Evolutionary conservation across 30 jellyfish, hydroid and myxozoan genomes (phyloP).

Genomic region (Hydractinia echinata): DNA sequence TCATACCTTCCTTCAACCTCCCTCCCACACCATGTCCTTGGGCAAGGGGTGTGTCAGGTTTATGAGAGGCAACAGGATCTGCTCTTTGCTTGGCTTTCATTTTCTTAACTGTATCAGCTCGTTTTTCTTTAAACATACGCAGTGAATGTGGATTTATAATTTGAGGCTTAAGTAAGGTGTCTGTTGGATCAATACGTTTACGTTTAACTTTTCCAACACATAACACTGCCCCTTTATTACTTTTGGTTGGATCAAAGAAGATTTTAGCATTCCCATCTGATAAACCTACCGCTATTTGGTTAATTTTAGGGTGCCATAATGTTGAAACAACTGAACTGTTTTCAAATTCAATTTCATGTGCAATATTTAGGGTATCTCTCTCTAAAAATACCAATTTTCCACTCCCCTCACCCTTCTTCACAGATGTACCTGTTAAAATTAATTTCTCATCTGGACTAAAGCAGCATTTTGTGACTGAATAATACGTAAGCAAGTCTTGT

Average conservation of each 20-base stretch:
- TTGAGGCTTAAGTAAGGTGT: constrained; percentile 56
- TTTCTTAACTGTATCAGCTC: constrained; percentile 73
- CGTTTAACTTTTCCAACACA: constrained; percentile 80
- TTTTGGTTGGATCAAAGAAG: constrained; percentile 70
- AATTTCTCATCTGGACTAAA: constrained; percentile 82
- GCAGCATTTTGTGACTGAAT: constrained; percentile 53
- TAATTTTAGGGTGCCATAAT: constrained; percentile 90
- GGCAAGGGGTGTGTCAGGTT: constrained; percentile 93
- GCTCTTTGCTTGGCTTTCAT: constrained; percentile 69
- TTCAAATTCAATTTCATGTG: constrained; percentile 59
- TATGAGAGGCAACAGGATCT: constrained; percentile 78
- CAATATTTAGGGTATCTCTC: constrained; percentile 46
- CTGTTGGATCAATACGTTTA: constrained; percentile 86
- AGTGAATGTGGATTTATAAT: constrained; percentile 82
- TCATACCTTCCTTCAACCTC: constrained; percentile 78
- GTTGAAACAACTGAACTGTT: constrained; percentile 65
- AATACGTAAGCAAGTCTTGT: constrained; percentile 41
- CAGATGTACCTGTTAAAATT: constrained; percentile 91
- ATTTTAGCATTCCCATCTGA: constrained; percentile 78
- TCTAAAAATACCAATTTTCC: constrained; percentile 65
- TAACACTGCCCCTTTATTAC: constrained; percentile 90
- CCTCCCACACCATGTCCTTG: constrained; percentile 82
- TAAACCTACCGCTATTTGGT: constrained; percentile 80
- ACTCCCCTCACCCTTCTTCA: constrained; percentile 66
- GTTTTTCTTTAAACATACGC: constrained; percentile 77